phyloP scores from a whole-genome alignment of 2,113 vertebrate species.

The Lepidothrix coronata region DNA sequence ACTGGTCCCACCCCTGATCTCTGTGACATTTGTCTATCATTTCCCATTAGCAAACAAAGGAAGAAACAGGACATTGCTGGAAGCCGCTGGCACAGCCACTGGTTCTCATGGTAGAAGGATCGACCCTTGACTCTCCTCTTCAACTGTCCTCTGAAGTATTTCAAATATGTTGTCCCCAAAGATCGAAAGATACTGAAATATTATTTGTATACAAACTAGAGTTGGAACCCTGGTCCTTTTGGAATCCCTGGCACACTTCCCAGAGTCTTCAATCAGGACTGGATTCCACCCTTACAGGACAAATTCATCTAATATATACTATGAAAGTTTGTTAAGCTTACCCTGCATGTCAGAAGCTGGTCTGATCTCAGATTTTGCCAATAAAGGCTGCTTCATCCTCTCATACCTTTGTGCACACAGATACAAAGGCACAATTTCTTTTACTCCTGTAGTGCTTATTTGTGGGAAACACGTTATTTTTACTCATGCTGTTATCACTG shows the following conservation, averaged over 20 bases:
- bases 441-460: background rate
- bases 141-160: constrained; percentile 22
- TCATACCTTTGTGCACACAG: background rate
- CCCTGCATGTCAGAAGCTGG: background rate
- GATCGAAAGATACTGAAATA: constrained; percentile 41
- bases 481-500: background rate
- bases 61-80: background rate
- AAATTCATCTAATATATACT: background rate
- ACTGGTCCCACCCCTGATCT: background rate
- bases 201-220: background rate
- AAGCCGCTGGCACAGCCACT: constrained; percentile 15
- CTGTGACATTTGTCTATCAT: background rate
- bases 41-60: background rate
- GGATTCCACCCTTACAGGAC: background rate
- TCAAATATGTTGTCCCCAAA: constrained; percentile 50
- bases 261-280: background rate
- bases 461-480: background rate
- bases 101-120: constrained; percentile 38
- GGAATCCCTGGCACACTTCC: constrained; percentile 41
- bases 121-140: constrained; percentile 34
- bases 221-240: background rate
- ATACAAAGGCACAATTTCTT: background rate
- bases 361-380: background rate
- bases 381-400: background rate
- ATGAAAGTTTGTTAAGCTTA: background rate